phyloP scores from a whole-genome alignment of 1,140 invertebrate species.

The Ctenoplectra terminalis region DNA sequence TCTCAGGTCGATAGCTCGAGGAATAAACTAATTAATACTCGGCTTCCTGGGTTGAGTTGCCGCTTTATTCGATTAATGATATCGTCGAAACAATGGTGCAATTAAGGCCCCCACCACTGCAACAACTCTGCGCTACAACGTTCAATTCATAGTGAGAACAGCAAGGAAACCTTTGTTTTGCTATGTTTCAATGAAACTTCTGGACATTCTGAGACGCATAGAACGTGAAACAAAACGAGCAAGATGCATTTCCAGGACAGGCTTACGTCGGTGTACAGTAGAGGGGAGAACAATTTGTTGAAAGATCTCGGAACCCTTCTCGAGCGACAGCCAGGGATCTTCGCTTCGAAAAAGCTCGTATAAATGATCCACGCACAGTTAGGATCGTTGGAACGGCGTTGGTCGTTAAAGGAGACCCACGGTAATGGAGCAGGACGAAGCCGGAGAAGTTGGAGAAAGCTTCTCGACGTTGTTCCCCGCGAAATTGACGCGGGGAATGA shows the following conservation, averaged over 20 bases:
- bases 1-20: not conserved
- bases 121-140: not conserved
- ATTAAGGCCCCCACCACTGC: not conserved
- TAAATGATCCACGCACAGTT: constrained; percentile 11
- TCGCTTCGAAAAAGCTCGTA: not conserved
- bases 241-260: not conserved
- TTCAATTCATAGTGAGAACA: not conserved
- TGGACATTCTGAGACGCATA: not conserved
- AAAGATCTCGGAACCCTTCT: not conserved
- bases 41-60: not conserved
- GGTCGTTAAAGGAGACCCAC: constrained; percentile 3
- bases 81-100: constrained; percentile 30
- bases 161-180: not conserved
- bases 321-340: not conserved
- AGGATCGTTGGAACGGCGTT: not conserved
- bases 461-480: not conserved
- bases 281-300: too few species aligned
- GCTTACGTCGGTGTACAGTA: too few species aligned
- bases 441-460: not conserved
- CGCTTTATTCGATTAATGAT: constrained; percentile 38
- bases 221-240: not conserved
- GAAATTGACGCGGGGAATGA: not conserved
- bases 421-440: not conserved
- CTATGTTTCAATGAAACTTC: not conserved
- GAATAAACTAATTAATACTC: constrained; percentile 43